A percentile compares a stretch with the other conserved stretches of the same genome.
These are phyloP conservation scores for Eulemur rufifrons DNA, from an alignment of 2,113 vertebrate genomes.

Conservation along the genomic window DNA sequence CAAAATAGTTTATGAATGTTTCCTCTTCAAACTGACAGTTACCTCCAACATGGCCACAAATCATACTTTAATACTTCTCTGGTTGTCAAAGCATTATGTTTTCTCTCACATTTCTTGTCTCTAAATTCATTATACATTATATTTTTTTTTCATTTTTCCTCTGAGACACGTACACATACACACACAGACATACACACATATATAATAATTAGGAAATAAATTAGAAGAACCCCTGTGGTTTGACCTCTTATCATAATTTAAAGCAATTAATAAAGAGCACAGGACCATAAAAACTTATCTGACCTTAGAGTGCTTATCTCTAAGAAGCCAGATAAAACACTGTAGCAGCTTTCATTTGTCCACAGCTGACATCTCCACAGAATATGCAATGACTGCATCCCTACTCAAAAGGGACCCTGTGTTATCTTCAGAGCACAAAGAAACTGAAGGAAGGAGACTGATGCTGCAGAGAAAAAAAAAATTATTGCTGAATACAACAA, in stretches of 20 bases:
- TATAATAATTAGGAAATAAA: constrained; percentile 36
- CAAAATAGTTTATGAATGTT: constrained; percentile 8
- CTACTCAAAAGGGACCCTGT: neutral
- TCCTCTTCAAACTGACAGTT: neutral
- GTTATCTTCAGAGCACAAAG: neutral
- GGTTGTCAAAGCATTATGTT: neutral
- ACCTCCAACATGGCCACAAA: neutral
- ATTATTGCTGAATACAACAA: neutral
- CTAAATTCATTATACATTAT: neutral
- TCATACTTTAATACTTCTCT: neutral
- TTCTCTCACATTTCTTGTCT: neutral
- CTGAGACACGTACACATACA: neutral
- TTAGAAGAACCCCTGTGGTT: neutral
- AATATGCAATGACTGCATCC: neutral
- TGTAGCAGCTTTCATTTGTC: neutral
- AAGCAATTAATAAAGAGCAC: constrained; percentile 52
- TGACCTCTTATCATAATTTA: constrained; percentile 55
- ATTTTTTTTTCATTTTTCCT: neutral
- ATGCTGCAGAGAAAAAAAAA: neutral
- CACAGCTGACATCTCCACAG: neutral
- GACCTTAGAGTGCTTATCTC: constrained; percentile 50
- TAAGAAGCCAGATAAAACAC: constrained; percentile 52
- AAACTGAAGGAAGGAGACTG: neutral
- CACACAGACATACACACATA: neutral
- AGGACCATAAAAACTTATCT: constrained; percentile 27